Evolutionary conservation across 2,888 invertebrate genomes (phyloP).

Genomic region (Ethmia dodecea): DNA sequence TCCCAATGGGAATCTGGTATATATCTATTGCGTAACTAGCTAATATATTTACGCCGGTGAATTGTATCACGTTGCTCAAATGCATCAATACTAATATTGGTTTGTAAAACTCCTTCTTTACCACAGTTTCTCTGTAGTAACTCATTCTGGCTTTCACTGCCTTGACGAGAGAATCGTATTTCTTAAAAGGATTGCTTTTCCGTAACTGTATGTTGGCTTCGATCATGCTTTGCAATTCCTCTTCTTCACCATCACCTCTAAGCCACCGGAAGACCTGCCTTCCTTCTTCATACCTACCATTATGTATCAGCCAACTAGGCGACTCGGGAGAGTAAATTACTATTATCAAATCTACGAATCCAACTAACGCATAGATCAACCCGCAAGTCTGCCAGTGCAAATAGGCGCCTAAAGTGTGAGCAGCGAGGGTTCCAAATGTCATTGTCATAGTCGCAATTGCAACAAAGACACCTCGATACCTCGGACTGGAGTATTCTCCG

Average conservation of each 20-base stretch:
- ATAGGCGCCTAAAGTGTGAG: slow-evolving; percentile 79
- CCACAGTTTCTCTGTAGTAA: slow-evolving; percentile 34
- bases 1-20: slow-evolving; percentile 42
- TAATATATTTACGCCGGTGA: slow-evolving; percentile 50
- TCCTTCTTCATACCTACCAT: slow-evolving; percentile 72
- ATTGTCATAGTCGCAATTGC: slow-evolving; percentile 78
- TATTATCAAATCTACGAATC: slow-evolving; percentile 57
- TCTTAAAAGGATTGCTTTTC: slow-evolving; percentile 31
- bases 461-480: slow-evolving; percentile 77
- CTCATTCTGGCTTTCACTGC: slow-evolving; percentile 28
- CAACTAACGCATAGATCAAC: slow-evolving; percentile 57
- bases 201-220: slow-evolving; percentile 35
- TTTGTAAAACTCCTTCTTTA: slow-evolving; percentile 45
- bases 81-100: slow-evolving; percentile 54
- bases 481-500: slow-evolving; percentile 75
- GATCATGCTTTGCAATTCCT: slow-evolving; percentile 46
- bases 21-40: slow-evolving; percentile 48
- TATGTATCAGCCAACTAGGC: slow-evolving; percentile 80
- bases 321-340: slow-evolving; percentile 75
- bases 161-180: slow-evolving; percentile 28
- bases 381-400: slow-evolving; percentile 74
- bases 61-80: slow-evolving; percentile 44
- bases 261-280: slow-evolving; percentile 74
- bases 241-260: slow-evolving; percentile 63
- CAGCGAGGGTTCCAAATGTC: no score